These are phyloP conservation scores for Apamea sordens DNA, from an alignment of 2,888 invertebrate genomes.

Conservation along the genomic window DNA sequence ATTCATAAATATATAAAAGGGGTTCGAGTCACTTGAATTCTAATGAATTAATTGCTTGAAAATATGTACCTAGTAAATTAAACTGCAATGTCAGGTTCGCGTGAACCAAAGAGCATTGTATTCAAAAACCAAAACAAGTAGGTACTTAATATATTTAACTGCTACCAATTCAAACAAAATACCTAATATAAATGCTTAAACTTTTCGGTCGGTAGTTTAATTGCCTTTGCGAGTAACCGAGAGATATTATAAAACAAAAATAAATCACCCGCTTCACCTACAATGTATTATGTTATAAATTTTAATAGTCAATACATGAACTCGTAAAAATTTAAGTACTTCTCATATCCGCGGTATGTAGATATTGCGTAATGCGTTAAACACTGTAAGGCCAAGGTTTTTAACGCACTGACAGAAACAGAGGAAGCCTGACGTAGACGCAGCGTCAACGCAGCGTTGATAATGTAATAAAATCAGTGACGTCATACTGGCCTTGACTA, in stretches of 20 bases:
- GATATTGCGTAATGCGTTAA: slow-evolving; percentile 29
- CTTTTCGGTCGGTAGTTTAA: slow-evolving; percentile 42
- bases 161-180: slow-evolving; percentile 15
- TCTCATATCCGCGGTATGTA: slow-evolving; percentile 49
- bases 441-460: slow-evolving; percentile 53
- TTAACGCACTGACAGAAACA: slow-evolving; percentile 24
- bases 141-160: slow-evolving; percentile 7
- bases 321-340: slow-evolving; percentile 51
- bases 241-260: slow-evolving; percentile 51
- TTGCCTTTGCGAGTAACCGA: slow-evolving; percentile 26
- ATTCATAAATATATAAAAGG: slow-evolving; percentile 26
- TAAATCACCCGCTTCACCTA: slow-evolving; percentile 51
- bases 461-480: slow-evolving; percentile 42
- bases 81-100: slow-evolving; percentile 11
- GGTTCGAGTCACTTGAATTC: neutral
- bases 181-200: slow-evolving; percentile 23
- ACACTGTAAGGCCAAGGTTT: slow-evolving; percentile 56
- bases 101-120: slow-evolving; percentile 25
- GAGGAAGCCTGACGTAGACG: slow-evolving; percentile 29
- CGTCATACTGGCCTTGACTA: slow-evolving; percentile 57
- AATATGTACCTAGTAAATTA: slow-evolving; percentile 1
- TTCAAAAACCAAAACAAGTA: slow-evolving; percentile 22
- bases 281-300: slow-evolving; percentile 57
- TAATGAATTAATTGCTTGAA: slow-evolving; percentile 11
- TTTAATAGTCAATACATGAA: slow-evolving; percentile 59